Evolutionary conservation across 2,113 vertebrate species (phyloP).

Genomic region (Sula dactylatra): DNA sequence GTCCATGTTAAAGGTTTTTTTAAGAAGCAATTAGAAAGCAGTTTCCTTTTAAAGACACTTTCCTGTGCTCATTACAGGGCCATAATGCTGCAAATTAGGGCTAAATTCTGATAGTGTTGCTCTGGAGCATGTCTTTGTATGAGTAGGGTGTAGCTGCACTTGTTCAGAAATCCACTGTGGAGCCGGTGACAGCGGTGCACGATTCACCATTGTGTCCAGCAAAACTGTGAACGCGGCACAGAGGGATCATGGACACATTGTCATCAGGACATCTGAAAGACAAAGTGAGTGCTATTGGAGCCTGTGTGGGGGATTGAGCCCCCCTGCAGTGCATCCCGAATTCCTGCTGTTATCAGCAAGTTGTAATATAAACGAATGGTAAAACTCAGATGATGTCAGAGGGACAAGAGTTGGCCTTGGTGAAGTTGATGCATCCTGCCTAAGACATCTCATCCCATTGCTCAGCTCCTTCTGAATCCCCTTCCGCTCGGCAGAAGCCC

Average conservation of each 20-base stretch:
- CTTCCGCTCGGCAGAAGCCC: not conserved
- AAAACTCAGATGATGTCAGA: not conserved
- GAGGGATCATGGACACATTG: rapidly evolving
- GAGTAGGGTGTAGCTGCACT: not conserved
- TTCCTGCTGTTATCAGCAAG: not conserved
- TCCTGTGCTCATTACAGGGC: not conserved
- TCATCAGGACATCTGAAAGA: not conserved
- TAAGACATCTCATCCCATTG: not conserved
- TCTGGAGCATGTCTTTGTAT: rapidly evolving
- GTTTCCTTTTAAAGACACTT: conserved; percentile 3
- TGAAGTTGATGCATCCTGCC: not conserved
- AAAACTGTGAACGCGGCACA: not conserved
- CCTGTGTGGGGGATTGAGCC: not conserved
- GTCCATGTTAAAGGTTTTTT: not conserved
- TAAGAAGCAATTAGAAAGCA: not conserved
- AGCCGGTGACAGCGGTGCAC: rapidly evolving
- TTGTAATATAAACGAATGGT: not conserved
- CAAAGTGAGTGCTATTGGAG: not conserved
- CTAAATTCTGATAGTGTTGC: not conserved
- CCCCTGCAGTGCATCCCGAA: rapidly evolving
- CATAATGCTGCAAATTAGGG: not conserved
- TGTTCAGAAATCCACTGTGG: not conserved
- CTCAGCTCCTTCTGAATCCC: not conserved
- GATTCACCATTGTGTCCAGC: not conserved
- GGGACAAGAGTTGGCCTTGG: not conserved